Evolutionary conservation across 2,797 vertebrate species (phyloP).

Genomic region (Tympanoctomys barrerae): DNA sequence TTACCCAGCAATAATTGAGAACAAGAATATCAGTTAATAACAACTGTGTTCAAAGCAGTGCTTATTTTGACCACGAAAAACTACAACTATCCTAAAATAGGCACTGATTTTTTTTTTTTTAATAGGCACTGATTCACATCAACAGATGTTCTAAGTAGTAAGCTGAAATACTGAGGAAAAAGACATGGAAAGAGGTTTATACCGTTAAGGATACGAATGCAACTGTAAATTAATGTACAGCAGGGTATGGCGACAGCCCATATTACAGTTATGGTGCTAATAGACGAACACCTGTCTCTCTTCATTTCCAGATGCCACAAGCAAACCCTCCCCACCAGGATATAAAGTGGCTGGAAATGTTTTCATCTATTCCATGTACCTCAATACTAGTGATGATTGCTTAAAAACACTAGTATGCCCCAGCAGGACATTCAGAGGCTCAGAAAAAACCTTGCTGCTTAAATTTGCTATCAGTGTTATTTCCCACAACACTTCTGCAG

Average conservation of each 20-base stretch:
- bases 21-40: conserved; percentile 20
- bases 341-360: fast-evolving
- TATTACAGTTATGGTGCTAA: background rate
- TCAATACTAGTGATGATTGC: background rate
- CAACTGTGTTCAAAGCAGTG: conserved; percentile 8
- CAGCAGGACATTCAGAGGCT: background rate
- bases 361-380: background rate
- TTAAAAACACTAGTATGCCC: background rate
- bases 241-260: background rate
- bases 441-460: background rate
- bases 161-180: conserved; percentile 5
- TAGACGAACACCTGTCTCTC: background rate
- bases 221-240: background rate
- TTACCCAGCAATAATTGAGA: background rate
- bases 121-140: background rate
- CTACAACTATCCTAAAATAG: background rate
- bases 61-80: conserved; percentile 35
- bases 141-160: background rate
- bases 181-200: background rate
- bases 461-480: background rate
- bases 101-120: background rate
- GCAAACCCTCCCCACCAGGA: background rate
- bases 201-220: background rate
- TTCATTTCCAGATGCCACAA: background rate
- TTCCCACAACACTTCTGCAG: background rate